Evolutionary conservation across 2,888 invertebrate species (phyloP).

Genomic region (Caprella mutica): DNA sequence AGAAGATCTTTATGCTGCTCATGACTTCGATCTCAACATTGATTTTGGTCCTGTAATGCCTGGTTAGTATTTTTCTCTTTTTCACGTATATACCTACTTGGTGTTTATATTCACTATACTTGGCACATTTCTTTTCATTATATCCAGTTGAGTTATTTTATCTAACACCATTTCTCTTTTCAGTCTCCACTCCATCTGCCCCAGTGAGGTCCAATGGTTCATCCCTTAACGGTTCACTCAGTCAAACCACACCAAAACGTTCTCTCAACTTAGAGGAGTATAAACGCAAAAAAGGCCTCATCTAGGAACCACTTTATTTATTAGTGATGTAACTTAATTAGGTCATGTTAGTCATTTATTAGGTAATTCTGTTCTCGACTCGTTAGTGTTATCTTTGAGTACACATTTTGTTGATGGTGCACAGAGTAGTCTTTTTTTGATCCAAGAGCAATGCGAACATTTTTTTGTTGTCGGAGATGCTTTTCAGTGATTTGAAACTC

Average conservation of each 20-base stretch:
- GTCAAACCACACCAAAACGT: conserved; percentile 65
- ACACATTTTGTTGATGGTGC: no score
- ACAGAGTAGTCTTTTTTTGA: no score
- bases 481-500: no score
- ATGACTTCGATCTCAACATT: conserved; percentile 93
- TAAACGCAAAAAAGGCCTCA: conserved; percentile 82
- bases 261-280: conserved; percentile 83
- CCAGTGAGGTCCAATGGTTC: conserved; percentile 51
- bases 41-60: conserved; percentile 64
- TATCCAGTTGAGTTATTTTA: background rate
- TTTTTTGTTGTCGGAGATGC: no score
- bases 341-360: no score
- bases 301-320: no score
- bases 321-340: no score
- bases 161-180: conserved; percentile 34
- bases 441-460: no score
- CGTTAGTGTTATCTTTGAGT: no score
- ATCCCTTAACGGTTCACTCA: conserved; percentile 55
- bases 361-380: background rate
- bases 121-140: background rate
- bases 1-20: conserved; percentile 54
- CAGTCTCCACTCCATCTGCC: conserved; percentile 14
- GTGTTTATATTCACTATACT: background rate
- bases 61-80: conserved; percentile 1
- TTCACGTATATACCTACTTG: background rate